These are phyloP conservation scores for Elymnias hypermnestra DNA, from an alignment of 1,140 invertebrate species.

Conservation along the genomic window DNA sequence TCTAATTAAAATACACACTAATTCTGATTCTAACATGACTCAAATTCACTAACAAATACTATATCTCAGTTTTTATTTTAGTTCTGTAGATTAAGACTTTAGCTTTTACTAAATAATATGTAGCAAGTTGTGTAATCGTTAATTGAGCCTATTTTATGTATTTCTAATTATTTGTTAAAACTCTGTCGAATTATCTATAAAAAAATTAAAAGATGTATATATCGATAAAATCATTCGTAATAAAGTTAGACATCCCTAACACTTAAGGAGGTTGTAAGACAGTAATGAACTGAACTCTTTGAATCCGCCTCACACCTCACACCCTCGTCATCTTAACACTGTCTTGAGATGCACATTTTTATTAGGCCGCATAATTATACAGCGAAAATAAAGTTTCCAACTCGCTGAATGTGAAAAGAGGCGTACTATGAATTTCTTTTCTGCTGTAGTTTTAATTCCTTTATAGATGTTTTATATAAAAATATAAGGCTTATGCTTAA, in stretches of 20 bases:
- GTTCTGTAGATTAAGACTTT: too few species aligned
- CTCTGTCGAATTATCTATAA: too few species aligned
- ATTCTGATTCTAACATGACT: too few species aligned
- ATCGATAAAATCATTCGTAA: slow-evolving; percentile 29
- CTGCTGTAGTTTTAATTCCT: neutral
- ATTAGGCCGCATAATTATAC: slow-evolving; percentile 31
- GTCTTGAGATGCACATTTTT: slow-evolving; percentile 59
- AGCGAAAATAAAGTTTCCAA: slow-evolving; percentile 18
- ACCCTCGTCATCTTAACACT: slow-evolving; percentile 38
- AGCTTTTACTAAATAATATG: too few species aligned
- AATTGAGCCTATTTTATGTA: too few species aligned
- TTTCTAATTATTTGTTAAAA: too few species aligned
- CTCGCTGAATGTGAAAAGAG: slow-evolving; percentile 20
- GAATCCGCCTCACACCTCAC: slow-evolving; percentile 39
- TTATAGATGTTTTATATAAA: too few species aligned
- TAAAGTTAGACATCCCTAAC: slow-evolving; percentile 34
- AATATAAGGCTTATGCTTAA: too few species aligned
- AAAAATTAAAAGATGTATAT: slow-evolving; percentile 1
- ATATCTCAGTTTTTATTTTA: too few species aligned
- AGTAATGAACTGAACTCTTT: slow-evolving; percentile 67
- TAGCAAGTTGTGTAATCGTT: too few species aligned
- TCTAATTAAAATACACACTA: too few species aligned
- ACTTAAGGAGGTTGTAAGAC: slow-evolving; percentile 46
- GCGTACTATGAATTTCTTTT: neutral
- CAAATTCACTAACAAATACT: too few species aligned